Evolutionary conservation across 1,140 invertebrate genomes (phyloP), one percentile per base, ranked within the genome.

Genomic region (Drosophila watanabei): DNA sequence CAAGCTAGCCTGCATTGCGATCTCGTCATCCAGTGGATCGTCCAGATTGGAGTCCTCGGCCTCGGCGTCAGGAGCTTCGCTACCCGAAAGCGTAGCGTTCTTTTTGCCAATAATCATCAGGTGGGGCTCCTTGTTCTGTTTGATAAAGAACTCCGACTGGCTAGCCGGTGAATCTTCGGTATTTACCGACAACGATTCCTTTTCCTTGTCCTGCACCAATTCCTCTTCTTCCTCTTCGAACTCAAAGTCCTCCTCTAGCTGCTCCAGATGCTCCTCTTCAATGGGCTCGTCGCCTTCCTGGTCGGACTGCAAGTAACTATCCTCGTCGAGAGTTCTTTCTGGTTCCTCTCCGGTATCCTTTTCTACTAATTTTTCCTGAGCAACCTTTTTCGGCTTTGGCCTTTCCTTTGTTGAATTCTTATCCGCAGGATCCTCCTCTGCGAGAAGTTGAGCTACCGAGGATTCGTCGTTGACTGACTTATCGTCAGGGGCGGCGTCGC

Each of bases 41-140:
- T 3, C 51, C 9, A 28, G 4, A 16, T 16, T 41, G 3, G 18
- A 41, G 5, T 68, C 35, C 5, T n/a, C 41, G 1, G 5, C n/a
- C 10, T 61, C 58, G 4, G 49, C 33, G 10, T 62, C 59, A 4
- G 28, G 8, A 6, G 16, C 24, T 9, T 69, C 64, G 16, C 18
- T 24, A 8, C 66, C 16, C 5, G 58, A 8, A 24, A 30, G 7
- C 0, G 41, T 14, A 0, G 66, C 16, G 20, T 45, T 75, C 14
- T 88, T 88, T 20, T 81, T 84, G 28, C 81, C 69, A 49, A 89
- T 89, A 14, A 89, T 72, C 13, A 89, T 45, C 11, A 71, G 52
- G 16, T 73, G 75, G 4, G 77, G 49, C 0, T 73, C 56, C 6
- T 33, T 20, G 33, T 48, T 81, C 18, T 82, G 70, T 37, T 89